Evolutionary conservation across 1,140 invertebrate species (phyloP), one percentile per base, ranked within the genome.

Genomic region (Listronotus oregonensis): DNA sequence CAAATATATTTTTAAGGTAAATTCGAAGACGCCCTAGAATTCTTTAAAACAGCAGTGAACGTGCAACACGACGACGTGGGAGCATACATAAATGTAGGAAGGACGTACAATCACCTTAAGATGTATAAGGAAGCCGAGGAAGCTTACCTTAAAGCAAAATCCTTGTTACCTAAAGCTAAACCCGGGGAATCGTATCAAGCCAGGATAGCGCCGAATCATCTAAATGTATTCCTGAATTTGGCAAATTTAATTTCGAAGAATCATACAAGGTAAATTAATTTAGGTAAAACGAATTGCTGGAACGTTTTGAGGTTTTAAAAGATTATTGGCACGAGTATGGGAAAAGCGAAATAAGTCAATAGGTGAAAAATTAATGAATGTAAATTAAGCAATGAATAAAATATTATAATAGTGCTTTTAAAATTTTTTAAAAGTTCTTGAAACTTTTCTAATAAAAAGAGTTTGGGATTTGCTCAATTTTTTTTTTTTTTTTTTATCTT

Each of bases 171-270:
- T 0, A 94, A 92, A 80, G 90, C 92, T 0, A 93, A 94, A 78
- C 89, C 93, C 7, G 95, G 95, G 2, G 92, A 97, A 79, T 92
- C 90, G 17, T 98, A 98, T 80, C 94, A 96, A 79, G 93, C 96
- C 0, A 86, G 96, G 56, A 95, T 99, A 67, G 95, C 96, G 0
- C 96, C 96, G 0, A 97, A 95, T 80, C 95, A 98, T 81, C 81
- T 98, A 43, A 98, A 97, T 78, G 95, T 98, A 1, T 98, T 97
- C 76, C 85, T 98, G 5, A 98, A 98, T 82, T 82, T 98, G 67
- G 96, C 94, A 1, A 97, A 96, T 81, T 84, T 98, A 34, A 96
- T 98, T 75, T 93, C 95, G 1, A 93, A 94, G 73, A 97, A 98
- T 80, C 88, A 89, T 17, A 95, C 92, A 0, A 84, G 64, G 63